A percentile compares a stretch with the other conserved stretches of the same genome.
Evolutionary conservation across 2,797 vertebrate species (phyloP).

Genomic region (Rachycentron canadum): DNA sequence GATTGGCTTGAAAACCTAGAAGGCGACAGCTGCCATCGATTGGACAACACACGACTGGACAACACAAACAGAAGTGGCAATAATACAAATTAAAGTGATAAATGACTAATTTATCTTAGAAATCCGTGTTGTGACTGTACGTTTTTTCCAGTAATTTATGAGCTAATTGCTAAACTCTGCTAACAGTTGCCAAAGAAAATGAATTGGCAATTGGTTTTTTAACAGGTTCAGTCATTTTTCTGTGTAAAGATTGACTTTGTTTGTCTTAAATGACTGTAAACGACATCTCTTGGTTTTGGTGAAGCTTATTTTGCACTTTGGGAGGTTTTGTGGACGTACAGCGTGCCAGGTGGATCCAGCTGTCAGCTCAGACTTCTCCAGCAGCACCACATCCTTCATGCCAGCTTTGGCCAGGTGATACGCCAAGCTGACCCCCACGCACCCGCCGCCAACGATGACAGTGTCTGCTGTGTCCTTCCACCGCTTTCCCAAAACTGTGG

Average conservation of each 20-base stretch:
- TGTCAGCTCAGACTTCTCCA: slow-evolving; percentile 97
- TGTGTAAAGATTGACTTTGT: not conserved
- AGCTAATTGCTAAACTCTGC: no score
- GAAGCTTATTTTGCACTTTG: not conserved
- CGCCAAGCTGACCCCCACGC: slow-evolving; percentile 93
- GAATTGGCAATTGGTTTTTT: no score
- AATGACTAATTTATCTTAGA: no score
- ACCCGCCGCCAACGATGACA: slow-evolving; percentile 95
- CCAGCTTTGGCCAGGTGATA: slow-evolving; percentile 97
- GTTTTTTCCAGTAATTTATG: no score
- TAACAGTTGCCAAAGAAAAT: no score
- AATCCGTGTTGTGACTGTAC: no score
- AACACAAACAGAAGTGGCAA: not conserved
- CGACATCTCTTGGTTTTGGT: not conserved
- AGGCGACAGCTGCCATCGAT: slow-evolving; percentile 33
- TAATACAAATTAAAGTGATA: no score
- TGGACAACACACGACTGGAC: not conserved
- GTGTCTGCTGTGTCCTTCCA: slow-evolving; percentile 94
- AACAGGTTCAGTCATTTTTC: no score
- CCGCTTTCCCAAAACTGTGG: slow-evolving; percentile 76
- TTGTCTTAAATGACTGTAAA: not conserved
- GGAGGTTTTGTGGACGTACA: slow-evolving; percentile 82
- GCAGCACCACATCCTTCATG: slow-evolving; percentile 93
- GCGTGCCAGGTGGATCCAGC: slow-evolving; percentile 99
- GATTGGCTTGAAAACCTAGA: slow-evolving; percentile 21